Evolutionary conservation across 2,888 invertebrate genomes (phyloP).

Genomic region (Prosapia bicincta): DNA sequence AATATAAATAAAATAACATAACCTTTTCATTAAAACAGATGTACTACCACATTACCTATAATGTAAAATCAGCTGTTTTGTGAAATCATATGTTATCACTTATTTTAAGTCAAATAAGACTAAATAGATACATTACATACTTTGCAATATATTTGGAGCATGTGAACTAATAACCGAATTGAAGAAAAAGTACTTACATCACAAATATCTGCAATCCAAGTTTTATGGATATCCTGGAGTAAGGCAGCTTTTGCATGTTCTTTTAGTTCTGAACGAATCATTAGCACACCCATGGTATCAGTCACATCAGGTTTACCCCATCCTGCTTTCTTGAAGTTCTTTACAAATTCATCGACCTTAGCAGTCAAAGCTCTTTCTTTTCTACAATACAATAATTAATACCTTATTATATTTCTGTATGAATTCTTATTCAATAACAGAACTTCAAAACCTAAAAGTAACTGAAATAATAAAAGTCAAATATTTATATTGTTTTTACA

Average conservation of each 20-base stretch:
- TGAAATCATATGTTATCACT: too few species aligned
- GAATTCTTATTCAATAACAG: not conserved
- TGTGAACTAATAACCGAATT: not conserved
- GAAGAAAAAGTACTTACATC: constrained; percentile 16
- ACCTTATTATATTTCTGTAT: not conserved
- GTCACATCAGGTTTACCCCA: not conserved
- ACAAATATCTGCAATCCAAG: constrained; percentile 15
- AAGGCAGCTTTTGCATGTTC: constrained; percentile 8
- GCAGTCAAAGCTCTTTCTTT: constrained; percentile 19
- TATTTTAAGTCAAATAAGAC: too few species aligned
- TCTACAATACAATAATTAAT: not conserved
- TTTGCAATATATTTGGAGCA: too few species aligned
- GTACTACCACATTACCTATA: too few species aligned
- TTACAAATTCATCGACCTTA: constrained; percentile 18
- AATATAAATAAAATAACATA: too few species aligned
- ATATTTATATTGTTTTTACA: too few species aligned
- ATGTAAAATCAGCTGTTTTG: too few species aligned
- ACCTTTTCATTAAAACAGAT: too few species aligned
- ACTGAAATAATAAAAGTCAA: too few species aligned
- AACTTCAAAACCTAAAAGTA: too few species aligned
- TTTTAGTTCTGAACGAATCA: constrained; percentile 9
- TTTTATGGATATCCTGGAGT: constrained; percentile 9
- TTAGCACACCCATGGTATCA: not conserved
- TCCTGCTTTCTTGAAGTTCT: constrained; percentile 14
- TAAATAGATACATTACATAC: too few species aligned